Percentiles rank a stretch among this genome's conserved stretches.
Conservation (phyloP, 2,888 invertebrate species). For the Molorchus minor region DNA sequence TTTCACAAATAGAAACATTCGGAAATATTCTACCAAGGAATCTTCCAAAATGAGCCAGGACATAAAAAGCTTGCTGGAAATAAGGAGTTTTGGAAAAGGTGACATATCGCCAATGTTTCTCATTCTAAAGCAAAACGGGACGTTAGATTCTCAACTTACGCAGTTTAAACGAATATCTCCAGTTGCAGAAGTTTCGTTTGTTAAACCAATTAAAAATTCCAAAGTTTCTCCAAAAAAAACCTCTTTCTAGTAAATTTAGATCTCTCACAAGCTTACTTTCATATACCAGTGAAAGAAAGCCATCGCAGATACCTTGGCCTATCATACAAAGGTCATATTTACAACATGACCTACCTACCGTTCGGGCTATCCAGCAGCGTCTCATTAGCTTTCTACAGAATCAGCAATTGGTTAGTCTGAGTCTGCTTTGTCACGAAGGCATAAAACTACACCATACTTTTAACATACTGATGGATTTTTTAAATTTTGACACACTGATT, state of each 20-base stretch:
- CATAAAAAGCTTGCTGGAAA: not conserved
- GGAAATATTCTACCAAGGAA: slow-evolving; percentile 1
- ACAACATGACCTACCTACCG: slow-evolving; percentile 39
- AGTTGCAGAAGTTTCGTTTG: slow-evolving; percentile 34
- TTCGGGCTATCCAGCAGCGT: slow-evolving; percentile 47
- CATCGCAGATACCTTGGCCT: slow-evolving; percentile 34
- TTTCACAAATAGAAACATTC: not conserved
- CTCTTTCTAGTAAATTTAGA: slow-evolving; percentile 39
- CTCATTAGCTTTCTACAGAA: slow-evolving; percentile 40
- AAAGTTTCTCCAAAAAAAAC: slow-evolving; percentile 34
- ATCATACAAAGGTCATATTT: slow-evolving; percentile 23
- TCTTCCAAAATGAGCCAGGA: slow-evolving; percentile 13
- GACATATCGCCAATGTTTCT: slow-evolving; percentile 31
- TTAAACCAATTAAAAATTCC: slow-evolving; percentile 38
- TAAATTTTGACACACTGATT: too few species aligned
- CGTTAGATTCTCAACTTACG: slow-evolving; percentile 38
- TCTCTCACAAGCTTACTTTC: slow-evolving; percentile 40
- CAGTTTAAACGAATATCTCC: slow-evolving; percentile 25
- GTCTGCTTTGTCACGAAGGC: slow-evolving; percentile 30
- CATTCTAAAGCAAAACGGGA: slow-evolving; percentile 28
- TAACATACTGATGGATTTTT: too few species aligned
- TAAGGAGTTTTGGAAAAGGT: too few species aligned
- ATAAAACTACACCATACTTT: too few species aligned
- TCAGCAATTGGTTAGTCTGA: slow-evolving; percentile 45
- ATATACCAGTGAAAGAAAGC: slow-evolving; percentile 30